phyloP scores from a whole-genome alignment of 2,113 vertebrate genomes.

The Murina feae region DNA sequence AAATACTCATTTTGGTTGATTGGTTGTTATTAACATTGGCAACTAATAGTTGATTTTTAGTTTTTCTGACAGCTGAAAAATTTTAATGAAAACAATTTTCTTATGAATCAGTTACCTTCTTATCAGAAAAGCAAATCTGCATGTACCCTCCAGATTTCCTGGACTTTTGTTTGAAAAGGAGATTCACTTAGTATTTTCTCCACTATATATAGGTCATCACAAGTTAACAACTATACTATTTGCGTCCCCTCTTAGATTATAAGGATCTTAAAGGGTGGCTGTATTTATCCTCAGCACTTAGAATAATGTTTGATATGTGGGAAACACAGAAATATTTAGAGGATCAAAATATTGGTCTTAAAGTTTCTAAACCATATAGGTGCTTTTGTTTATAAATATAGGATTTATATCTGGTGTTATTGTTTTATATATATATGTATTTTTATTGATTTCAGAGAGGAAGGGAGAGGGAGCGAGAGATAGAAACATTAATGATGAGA shows the following conservation, averaged over 20 bases:
- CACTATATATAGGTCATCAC: background rate
- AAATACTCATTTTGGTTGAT: background rate
- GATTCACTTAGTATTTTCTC: background rate
- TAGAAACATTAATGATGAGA: too few species aligned
- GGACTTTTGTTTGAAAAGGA: background rate
- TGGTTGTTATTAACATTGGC: background rate
- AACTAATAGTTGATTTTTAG: background rate
- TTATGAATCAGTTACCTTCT: background rate
- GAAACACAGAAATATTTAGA: background rate
- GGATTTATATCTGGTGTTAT: background rate
- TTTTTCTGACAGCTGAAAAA: background rate
- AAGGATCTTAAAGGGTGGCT: background rate
- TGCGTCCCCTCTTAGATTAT: background rate
- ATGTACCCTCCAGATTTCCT: background rate
- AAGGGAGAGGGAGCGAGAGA: too few species aligned
- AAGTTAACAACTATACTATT: background rate
- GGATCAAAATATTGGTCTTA: background rate
- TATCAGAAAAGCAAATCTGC: background rate
- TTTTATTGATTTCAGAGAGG: background rate
- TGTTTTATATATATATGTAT: background rate
- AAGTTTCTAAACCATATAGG: background rate
- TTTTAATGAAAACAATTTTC: background rate
- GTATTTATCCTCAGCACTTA: background rate
- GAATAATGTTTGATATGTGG: background rate
- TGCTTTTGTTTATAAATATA: background rate